These are phyloP conservation scores for Melipona beecheii DNA, from an alignment of 2,888 invertebrate species.

Conservation along the genomic window DNA sequence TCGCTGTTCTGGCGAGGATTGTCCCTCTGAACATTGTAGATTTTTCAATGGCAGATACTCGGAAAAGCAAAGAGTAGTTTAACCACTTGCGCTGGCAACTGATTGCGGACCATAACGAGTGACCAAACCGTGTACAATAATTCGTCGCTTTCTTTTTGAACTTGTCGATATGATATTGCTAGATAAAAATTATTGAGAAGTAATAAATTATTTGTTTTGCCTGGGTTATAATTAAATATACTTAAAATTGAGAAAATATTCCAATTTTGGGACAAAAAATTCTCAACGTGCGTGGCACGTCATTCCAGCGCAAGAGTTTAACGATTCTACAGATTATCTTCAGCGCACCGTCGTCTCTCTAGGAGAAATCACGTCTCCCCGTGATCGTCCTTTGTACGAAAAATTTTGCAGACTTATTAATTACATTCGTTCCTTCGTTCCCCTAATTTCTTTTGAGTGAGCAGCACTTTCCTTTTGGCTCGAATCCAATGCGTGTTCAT, in stretches of 20 bases:
- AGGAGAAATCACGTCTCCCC: slow-evolving; percentile 33
- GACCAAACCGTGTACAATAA: too few relatives aligned
- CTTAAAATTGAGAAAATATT: too few relatives aligned
- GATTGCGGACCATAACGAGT: too few relatives aligned
- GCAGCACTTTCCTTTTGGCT: slow-evolving; percentile 25
- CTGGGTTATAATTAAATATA: too few relatives aligned
- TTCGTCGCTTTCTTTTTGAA: too few relatives aligned
- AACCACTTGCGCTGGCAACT: too few relatives aligned
- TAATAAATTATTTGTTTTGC: too few relatives aligned
- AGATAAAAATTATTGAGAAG: too few relatives aligned
- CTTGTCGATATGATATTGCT: too few relatives aligned
- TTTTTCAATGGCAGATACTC: slow-evolving; percentile 48
- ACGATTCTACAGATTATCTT: slow-evolving; percentile 43
- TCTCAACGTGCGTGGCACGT: too few relatives aligned
- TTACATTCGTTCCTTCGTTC: slow-evolving; percentile 11
- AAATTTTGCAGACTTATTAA: slow-evolving; percentile 40
- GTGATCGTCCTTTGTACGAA: neutral
- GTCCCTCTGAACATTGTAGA: slow-evolving; percentile 34
- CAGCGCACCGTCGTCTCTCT: slow-evolving; percentile 1
- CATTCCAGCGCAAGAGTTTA: neutral
- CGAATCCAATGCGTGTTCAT: slow-evolving; percentile 21
- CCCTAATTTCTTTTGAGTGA: slow-evolving; percentile 5
- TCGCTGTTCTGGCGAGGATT: neutral
- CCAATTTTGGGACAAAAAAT: too few relatives aligned
- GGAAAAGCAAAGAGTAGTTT: slow-evolving; percentile 22